These are phyloP conservation scores for Clangula hyemalis DNA, from an alignment of 2,797 vertebrate genomes.

Conservation along the genomic window DNA sequence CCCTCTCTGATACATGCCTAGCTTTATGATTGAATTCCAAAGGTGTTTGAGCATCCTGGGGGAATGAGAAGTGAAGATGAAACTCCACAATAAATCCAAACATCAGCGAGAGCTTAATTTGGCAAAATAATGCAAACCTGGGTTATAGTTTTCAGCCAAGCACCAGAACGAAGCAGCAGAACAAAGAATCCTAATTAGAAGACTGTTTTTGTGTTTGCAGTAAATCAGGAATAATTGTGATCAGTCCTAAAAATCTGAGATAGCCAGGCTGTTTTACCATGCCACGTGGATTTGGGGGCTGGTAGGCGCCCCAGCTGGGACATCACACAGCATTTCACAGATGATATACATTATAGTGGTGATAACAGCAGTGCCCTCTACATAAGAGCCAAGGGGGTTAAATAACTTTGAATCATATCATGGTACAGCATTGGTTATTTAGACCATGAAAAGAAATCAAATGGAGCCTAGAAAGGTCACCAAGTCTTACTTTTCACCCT, in stretches of 20 bases:
- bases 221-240: background rate
- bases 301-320: background rate
- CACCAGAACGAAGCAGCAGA: background rate
- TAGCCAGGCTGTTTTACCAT: background rate
- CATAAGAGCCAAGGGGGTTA: background rate
- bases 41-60: background rate
- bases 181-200: background rate
- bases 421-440: background rate
- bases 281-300: background rate
- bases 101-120: background rate
- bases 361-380: background rate
- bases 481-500: background rate
- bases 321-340: rapidly evolving
- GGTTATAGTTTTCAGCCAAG: background rate
- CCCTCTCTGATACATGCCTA: background rate
- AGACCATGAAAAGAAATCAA: background rate
- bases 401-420: background rate
- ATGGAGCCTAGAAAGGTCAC: background rate
- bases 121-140: background rate
- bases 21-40: background rate
- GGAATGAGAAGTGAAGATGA: background rate
- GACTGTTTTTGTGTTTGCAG: background rate
- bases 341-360: rapidly evolving
- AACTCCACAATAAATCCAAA: background rate
- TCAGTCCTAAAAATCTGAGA: background rate